These are phyloP conservation scores for Hemichromis elongatus DNA, from an alignment of 2,113 vertebrate genomes.

Conservation along the genomic window DNA sequence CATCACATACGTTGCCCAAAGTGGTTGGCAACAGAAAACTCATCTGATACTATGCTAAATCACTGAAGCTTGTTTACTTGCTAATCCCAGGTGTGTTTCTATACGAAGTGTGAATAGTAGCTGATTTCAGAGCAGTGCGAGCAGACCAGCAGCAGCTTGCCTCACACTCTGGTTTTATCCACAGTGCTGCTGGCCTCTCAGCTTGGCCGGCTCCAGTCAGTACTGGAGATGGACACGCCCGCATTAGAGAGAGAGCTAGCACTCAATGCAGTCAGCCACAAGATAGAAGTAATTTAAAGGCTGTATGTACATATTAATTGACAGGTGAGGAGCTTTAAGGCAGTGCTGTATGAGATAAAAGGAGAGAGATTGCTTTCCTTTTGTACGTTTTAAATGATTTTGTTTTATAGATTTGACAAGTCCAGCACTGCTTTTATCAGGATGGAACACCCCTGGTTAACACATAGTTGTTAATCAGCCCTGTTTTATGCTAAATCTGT, in stretches of 20 bases:
- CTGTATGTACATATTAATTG: not conserved
- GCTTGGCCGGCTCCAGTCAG: not conserved
- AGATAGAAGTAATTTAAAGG: not conserved
- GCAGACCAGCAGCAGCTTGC: not conserved
- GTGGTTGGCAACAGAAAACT: not conserved
- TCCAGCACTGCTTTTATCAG: not conserved
- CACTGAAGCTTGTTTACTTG: not conserved
- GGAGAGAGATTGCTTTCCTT: not conserved
- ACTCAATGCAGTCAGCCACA: not conserved
- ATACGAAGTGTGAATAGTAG: not conserved
- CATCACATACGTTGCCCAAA: not conserved
- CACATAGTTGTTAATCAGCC: not conserved
- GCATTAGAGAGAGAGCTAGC: not conserved
- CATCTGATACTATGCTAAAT: not conserved
- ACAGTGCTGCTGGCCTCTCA: not conserved
- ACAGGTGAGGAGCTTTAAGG: not conserved
- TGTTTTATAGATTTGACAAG: not conserved
- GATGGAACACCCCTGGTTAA: not conserved
- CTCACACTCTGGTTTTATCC: not conserved
- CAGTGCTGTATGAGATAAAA: not conserved
- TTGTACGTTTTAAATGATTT: not conserved
- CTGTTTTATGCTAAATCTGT: not conserved
- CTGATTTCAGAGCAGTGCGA: not conserved
- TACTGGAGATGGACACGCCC: not conserved
- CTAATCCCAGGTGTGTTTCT: not conserved